These are phyloP conservation scores for Hemiscyllium ocellatum DNA, from an alignment of 2,113 vertebrate species.

Conservation along the genomic window DNA sequence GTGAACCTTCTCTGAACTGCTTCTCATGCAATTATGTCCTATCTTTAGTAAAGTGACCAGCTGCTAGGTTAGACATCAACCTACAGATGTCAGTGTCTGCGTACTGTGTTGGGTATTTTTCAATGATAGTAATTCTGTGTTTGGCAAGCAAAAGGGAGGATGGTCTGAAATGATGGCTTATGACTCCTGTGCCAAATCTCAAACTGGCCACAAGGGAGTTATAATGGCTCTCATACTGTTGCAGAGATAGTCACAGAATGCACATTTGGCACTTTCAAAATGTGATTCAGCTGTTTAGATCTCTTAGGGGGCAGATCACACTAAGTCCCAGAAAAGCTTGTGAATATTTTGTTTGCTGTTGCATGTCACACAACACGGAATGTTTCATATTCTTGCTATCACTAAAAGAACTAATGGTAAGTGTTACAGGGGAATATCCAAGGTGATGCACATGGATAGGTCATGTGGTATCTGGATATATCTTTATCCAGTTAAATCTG, in stretches of 20 bases:
- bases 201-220: constrained; percentile 25
- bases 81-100: constrained; percentile 37
- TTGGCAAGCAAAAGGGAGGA: not conserved
- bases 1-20: no score
- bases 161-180: constrained; percentile 29
- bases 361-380: not conserved
- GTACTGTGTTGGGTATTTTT: constrained; percentile 1
- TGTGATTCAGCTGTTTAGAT: constrained; percentile 34
- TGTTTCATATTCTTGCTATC: not conserved
- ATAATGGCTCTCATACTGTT: constrained; percentile 20
- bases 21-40: no score
- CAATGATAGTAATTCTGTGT: constrained; percentile 18
- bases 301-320: constrained; percentile 25
- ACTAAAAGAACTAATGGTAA: not conserved
- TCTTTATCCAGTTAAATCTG: not conserved
- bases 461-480: not conserved
- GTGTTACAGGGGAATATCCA: not conserved
- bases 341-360: constrained; percentile 23
- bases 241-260: constrained; percentile 28
- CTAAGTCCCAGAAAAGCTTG: constrained; percentile 5
- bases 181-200: constrained; percentile 34
- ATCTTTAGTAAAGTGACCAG: no score
- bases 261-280: constrained; percentile 28
- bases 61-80: constrained; percentile 27
- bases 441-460: not conserved